Evolutionary conservation across 2,888 invertebrate species (phyloP).

Genomic region (Clepsis dumicolana): DNA sequence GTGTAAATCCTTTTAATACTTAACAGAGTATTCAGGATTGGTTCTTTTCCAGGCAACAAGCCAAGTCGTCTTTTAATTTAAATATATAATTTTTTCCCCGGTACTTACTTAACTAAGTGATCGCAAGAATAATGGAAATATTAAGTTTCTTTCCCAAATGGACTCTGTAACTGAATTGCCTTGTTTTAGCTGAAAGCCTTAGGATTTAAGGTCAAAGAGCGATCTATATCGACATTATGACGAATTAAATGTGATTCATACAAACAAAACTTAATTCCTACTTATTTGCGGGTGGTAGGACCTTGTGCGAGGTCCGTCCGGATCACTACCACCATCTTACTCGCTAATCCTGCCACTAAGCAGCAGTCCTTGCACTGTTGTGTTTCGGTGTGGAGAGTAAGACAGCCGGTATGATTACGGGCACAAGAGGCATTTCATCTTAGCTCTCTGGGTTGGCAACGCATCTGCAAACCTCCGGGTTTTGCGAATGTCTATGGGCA

Average conservation of each 20-base stretch:
- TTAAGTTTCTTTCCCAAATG: conserved; percentile 8
- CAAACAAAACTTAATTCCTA: not conserved
- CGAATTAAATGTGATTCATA: not conserved
- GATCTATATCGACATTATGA: not conserved
- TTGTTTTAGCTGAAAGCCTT: conserved; percentile 12
- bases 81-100: not conserved
- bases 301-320: too few relatives aligned
- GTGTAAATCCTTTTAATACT: too few relatives aligned
- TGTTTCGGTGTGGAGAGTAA: too few relatives aligned
- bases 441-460: too few relatives aligned
- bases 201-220: not conserved
- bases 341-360: too few relatives aligned
- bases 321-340: too few relatives aligned
- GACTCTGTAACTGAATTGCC: not conserved
- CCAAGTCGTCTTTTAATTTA: conserved; percentile 10
- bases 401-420: too few relatives aligned
- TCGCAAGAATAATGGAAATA: not conserved
- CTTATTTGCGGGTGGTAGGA: too few relatives aligned
- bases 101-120: not conserved
- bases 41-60: conserved; percentile 5
- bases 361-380: too few relatives aligned
- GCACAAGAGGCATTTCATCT: too few relatives aligned
- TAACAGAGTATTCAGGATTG: conserved; percentile 1
- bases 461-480: too few relatives aligned
- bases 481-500: too few relatives aligned